phyloP scores from a whole-genome alignment of 2,888 invertebrate species.

The Drosophila ezoana region DNA sequence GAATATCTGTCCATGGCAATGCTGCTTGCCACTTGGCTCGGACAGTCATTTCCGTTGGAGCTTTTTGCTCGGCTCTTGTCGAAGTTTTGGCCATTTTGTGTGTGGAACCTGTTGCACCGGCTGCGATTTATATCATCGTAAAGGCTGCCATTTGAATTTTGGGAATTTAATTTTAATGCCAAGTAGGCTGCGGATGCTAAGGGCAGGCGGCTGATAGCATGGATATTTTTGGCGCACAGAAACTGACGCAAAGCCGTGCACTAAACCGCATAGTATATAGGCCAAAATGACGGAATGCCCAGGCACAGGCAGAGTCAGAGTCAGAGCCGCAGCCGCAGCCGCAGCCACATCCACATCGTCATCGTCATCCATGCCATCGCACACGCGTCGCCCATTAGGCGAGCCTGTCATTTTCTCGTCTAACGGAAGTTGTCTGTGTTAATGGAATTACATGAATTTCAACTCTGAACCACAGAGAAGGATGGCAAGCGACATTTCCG shows the following conservation, averaged over 20 bases:
- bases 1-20: slow-evolving; percentile 51
- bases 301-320: slow-evolving; percentile 5
- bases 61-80: slow-evolving; percentile 52
- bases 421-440: slow-evolving; percentile 77
- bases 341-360: slow-evolving; percentile 6
- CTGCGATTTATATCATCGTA: slow-evolving; percentile 62
- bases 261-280: slow-evolving; percentile 26
- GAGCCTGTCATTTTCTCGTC: slow-evolving; percentile 68
- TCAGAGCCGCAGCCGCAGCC: slow-evolving; percentile 5
- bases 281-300: slow-evolving; percentile 36
- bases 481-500: slow-evolving; percentile 52
- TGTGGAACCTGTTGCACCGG: slow-evolving; percentile 59
- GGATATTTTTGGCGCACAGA: slow-evolving; percentile 16
- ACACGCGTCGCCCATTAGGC: slow-evolving; percentile 65
- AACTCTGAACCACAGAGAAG: slow-evolving; percentile 69
- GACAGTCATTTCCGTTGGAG: slow-evolving; percentile 61
- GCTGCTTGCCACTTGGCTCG: slow-evolving; percentile 59
- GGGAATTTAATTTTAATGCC: slow-evolving; percentile 64
- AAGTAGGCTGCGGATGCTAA: slow-evolving; percentile 10
- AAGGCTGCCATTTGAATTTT: slow-evolving; percentile 59
- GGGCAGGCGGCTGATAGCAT: slow-evolving; percentile 10
- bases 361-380: slow-evolving; percentile 30
- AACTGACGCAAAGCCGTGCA: slow-evolving; percentile 12
- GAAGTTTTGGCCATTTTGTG: slow-evolving; percentile 19
- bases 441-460: slow-evolving; percentile 79